Conservation (phyloP, 2,113 vertebrate genomes). For the Gracilinanus agilis region DNA sequence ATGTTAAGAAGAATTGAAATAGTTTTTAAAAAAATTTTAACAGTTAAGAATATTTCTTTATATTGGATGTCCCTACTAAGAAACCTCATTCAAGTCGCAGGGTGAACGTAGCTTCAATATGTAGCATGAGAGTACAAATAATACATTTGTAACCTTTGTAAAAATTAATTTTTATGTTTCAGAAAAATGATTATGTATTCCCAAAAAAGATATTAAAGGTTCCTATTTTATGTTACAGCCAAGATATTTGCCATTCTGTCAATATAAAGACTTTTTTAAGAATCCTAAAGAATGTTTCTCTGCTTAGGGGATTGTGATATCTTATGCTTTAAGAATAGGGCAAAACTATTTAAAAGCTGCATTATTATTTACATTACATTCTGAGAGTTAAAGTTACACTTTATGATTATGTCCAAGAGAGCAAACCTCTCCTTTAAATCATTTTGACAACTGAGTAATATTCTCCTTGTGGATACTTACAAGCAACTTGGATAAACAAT, state of each 20-base stretch:
- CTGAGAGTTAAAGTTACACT: conserved; percentile 22
- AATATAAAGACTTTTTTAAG: neutral
- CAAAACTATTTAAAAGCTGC: neutral
- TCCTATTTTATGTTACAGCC: neutral
- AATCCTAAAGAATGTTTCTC: too few species aligned
- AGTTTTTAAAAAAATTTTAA: neutral
- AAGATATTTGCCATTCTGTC: neutral
- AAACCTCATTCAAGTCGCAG: neutral
- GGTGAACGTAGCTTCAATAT: neutral
- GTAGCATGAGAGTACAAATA: neutral
- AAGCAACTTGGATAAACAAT: conserved; percentile 74
- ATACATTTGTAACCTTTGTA: neutral
- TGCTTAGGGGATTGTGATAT: conserved; percentile 12
- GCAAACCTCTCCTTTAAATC: conserved; percentile 71
- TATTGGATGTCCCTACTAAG: neutral
- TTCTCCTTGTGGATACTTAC: conserved; percentile 71
- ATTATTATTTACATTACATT: conserved; percentile 52
- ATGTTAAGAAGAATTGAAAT: neutral
- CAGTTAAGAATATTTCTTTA: conserved; percentile 4
- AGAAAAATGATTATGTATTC: neutral
- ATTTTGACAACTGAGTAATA: conserved; percentile 75
- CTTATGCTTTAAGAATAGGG: neutral
- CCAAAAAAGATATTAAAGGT: neutral
- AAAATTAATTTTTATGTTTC: conserved; percentile 7
- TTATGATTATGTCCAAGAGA: conserved; percentile 62